These are phyloP conservation scores for Stenotaenia linearis DNA, from an alignment of 2,888 invertebrate genomes.

Conservation along the genomic window DNA sequence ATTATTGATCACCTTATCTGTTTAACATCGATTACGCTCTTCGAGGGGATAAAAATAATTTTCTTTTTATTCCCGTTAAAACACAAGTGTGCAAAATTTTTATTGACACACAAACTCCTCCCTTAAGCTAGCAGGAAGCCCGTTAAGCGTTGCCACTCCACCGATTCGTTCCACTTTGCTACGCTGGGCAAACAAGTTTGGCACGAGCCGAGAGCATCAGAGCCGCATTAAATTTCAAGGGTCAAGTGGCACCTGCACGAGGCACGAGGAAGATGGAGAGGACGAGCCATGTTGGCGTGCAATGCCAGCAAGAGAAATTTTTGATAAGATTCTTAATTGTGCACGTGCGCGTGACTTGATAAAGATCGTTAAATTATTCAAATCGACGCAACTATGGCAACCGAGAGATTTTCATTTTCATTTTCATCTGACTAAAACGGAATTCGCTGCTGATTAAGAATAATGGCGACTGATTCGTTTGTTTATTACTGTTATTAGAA, in stretches of 20 bases:
- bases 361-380: slow-evolving; percentile 18
- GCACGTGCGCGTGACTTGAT: background rate
- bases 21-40: background rate
- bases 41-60: background rate
- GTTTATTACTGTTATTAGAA: no score
- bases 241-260: slow-evolving; percentile 8
- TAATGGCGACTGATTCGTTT: no score
- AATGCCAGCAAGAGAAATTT: background rate
- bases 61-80: background rate
- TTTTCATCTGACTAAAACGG: background rate
- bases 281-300: background rate
- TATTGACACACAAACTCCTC: slow-evolving; percentile 2
- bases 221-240: slow-evolving; percentile 15
- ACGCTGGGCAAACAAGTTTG: slow-evolving; percentile 12
- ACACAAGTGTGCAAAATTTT: slow-evolving; percentile 8
- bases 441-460: background rate
- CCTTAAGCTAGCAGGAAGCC: slow-evolving; percentile 17
- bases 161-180: slow-evolving; percentile 24
- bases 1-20: background rate
- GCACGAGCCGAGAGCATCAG: slow-evolving; percentile 2
- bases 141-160: slow-evolving; percentile 11
- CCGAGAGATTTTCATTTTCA: background rate
- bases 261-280: background rate
- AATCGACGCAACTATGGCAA: background rate
- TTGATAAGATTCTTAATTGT: slow-evolving; percentile 22